phyloP scores from a whole-genome alignment of 2,113 vertebrate species.

The Burhinus oedicnemus region DNA sequence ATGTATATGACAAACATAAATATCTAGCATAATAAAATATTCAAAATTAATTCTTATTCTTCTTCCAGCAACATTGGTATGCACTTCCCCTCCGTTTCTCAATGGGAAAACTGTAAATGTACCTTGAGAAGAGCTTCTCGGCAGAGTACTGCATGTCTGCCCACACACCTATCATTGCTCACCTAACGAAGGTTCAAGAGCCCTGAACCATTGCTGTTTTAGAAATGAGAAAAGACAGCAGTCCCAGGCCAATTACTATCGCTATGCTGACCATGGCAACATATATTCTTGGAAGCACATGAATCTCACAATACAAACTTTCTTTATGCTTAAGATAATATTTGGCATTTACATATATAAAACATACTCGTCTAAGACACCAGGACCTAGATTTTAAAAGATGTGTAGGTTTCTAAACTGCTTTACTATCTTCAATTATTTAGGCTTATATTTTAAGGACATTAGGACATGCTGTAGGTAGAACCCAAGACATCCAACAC shows the following conservation, averaged over 20 bases:
- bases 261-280: rapidly evolving
- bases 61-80: neutral
- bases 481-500: neutral
- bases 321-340: neutral
- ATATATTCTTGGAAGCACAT: neutral
- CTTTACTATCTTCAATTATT: neutral
- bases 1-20: neutral
- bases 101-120: neutral
- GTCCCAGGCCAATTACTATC: neutral
- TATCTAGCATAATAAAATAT: neutral
- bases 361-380: neutral
- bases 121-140: neutral
- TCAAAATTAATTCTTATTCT: neutral
- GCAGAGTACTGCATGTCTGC: neutral
- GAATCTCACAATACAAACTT: neutral
- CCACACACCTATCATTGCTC: neutral
- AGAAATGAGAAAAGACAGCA: neutral
- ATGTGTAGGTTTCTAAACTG: neutral
- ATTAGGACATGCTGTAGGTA: neutral
- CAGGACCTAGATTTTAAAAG: neutral
- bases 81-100: neutral
- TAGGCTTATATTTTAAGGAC: neutral
- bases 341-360: neutral
- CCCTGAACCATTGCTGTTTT: neutral
- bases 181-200: neutral